Conservation (phyloP, 2,797 vertebrate species). For the Aldrovandia affinis region DNA sequence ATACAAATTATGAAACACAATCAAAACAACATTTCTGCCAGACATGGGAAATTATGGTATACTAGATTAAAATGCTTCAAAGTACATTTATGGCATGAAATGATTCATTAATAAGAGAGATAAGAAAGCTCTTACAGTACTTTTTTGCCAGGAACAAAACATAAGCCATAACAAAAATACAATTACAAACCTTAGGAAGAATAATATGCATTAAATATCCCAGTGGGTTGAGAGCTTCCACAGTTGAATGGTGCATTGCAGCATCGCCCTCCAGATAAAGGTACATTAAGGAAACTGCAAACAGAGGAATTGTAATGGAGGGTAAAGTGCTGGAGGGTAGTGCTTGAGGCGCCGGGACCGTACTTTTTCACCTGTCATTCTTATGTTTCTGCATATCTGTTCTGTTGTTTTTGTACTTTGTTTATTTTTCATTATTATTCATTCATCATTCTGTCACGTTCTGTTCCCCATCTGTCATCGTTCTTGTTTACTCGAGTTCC, state of each 20-base stretch:
- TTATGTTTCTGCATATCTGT: too few species aligned
- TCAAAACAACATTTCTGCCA: background rate
- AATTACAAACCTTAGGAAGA: background rate
- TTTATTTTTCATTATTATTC: too few species aligned
- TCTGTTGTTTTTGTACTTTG: too few species aligned
- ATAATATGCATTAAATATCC: background rate
- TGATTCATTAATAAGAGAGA: background rate
- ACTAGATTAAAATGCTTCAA: background rate
- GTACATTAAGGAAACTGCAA: background rate
- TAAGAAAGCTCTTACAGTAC: background rate
- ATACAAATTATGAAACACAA: too few species aligned
- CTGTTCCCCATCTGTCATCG: too few species aligned
- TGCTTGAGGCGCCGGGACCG: background rate
- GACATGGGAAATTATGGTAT: background rate
- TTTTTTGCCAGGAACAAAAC: background rate
- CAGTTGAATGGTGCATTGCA: background rate
- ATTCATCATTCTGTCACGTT: too few species aligned
- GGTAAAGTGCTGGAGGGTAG: background rate
- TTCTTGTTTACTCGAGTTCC: too few species aligned
- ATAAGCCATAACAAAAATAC: background rate
- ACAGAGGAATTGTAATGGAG: background rate
- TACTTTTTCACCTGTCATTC: background rate
- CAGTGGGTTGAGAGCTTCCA: background rate
- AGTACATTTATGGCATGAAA: background rate
- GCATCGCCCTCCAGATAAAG: background rate